Base-by-base conservation (phyloP, 1,140 invertebrate genomes). In the Heliconius himera region DNA sequence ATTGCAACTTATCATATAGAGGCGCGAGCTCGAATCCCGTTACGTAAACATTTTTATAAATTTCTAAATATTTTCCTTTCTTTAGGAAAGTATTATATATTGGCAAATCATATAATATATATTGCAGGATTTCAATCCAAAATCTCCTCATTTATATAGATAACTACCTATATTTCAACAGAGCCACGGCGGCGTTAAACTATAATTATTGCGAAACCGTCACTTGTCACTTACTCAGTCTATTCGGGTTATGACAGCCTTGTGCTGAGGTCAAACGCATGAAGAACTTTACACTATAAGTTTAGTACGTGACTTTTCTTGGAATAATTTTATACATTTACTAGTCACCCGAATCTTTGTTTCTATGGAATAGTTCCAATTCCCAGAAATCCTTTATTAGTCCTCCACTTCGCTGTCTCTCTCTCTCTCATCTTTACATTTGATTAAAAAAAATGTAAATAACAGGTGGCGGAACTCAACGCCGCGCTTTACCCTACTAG, bases 201-300 rank as follows among this genome's bases (percentile, higher is more conserved):
- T 66, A 66, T 66, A 66, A 66, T 66, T 66, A 66, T 66, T 66
- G 60, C 60, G 60, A 66, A 66, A 66, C 60, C 22, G 26, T 66
- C 60, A 66, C 11, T 66, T 29, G 60, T 66, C 60, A 66, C 60
- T 66, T 66, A 66, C 60, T 66, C 22, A 66, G 22, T 66, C 60
- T 66, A 66, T 66, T 66, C 26, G 60, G 60, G 60, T 66, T 66
- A 66, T 66, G n/a, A 26, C 60, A 66, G 60, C 60, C 60, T 66
- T 66, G 60, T 3, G 22, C 22, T 5, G 60, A 66, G 60, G 60
- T 66, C 60, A 16, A 66, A 66, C n/a, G 54, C 54, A 60, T 66
- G 60, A 66, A 66, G 60, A 66, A 66, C 60, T 66, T 29, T 66
- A 66, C 11, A 66, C 22, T 66, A 29, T 29, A 29, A 13, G 60